Percentiles rank a stretch among this genome's conserved stretches.
phyloP scores from a whole-genome alignment of 2,888 invertebrate genomes.

The Volucella bombylans region DNA sequence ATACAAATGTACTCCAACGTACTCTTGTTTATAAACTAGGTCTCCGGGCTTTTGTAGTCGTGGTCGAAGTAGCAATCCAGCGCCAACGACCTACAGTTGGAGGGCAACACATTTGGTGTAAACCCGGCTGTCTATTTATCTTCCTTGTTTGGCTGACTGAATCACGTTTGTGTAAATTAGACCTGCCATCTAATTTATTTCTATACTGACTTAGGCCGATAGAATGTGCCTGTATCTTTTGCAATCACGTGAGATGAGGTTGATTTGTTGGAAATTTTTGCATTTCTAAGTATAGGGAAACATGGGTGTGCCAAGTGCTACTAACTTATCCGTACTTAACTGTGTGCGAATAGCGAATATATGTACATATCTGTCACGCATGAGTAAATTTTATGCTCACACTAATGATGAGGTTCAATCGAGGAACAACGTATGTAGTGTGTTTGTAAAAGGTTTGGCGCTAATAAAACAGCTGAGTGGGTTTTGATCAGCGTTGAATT shows the following conservation, averaged over 20 bases:
- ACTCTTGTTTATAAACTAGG: slow-evolving; percentile 17
- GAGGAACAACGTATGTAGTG: slow-evolving; percentile 1
- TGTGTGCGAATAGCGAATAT: not conserved
- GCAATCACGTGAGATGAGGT: not conserved
- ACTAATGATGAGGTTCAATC: slow-evolving; percentile 17
- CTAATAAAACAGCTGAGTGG: not conserved
- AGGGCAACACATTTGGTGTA: slow-evolving; percentile 23
- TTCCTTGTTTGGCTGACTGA: slow-evolving; percentile 13
- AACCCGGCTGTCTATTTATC: slow-evolving; percentile 43
- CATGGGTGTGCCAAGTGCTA: not conserved
- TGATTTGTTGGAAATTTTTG: not conserved
- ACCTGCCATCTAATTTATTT: not conserved
- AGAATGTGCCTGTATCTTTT: not conserved
- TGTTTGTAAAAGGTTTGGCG: slow-evolving; percentile 9
- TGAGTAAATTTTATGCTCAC: not conserved
- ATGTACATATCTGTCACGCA: not conserved
- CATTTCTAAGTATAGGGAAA: not conserved
- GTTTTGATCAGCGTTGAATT: not conserved
- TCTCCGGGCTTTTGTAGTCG: slow-evolving; percentile 11
- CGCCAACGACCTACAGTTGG: not conserved
- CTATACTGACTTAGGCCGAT: too few species aligned
- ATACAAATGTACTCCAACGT: slow-evolving; percentile 32
- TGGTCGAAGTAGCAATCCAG: too few species aligned
- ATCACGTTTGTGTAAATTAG: slow-evolving; percentile 11
- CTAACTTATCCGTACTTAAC: not conserved